Percentiles rank a stretch among this genome's conserved stretches.
These are phyloP conservation scores for Scaptomyza caliginosa DNA, from an alignment of 2,888 invertebrate genomes.

Conservation along the genomic window DNA sequence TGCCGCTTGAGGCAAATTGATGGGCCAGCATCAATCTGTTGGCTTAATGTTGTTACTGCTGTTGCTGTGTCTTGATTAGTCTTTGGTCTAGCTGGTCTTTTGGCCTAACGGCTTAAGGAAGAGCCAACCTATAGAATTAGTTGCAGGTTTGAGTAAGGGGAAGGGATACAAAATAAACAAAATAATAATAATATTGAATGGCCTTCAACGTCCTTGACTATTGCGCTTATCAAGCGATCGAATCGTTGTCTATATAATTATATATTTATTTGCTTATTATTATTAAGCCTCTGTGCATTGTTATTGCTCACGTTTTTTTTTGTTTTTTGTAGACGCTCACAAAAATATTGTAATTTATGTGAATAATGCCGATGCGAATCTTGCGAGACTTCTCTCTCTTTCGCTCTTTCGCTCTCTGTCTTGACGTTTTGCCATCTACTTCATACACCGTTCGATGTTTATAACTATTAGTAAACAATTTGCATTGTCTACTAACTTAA, in stretches of 20 bases:
- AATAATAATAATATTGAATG: conserved; percentile 64
- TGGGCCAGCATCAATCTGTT: conserved; percentile 71
- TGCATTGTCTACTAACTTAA: conserved; percentile 77
- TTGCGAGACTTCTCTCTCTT: conserved; percentile 28
- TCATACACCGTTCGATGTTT: conserved; percentile 27
- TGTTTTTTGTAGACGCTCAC: conserved; percentile 51
- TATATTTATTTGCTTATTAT: conserved; percentile 75
- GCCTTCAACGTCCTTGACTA: conserved; percentile 77
- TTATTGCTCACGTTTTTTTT: conserved; percentile 65
- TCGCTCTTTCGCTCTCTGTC: background rate
- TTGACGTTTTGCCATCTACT: background rate
- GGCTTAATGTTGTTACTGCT: conserved; percentile 51
- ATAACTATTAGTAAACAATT: conserved; percentile 72
- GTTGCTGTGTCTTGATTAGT: conserved; percentile 61
- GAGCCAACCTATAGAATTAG: background rate
- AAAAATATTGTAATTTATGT: conserved; percentile 79
- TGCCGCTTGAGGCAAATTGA: conserved; percentile 54
- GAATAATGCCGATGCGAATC: conserved; percentile 75
- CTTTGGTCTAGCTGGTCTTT: conserved; percentile 17
- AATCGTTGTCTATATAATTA: conserved; percentile 63
- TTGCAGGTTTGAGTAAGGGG: background rate
- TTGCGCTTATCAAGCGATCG: conserved; percentile 51
- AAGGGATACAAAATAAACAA: too few species aligned
- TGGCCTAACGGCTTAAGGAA: conserved; percentile 12
- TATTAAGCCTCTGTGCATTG: conserved; percentile 52